A percentile compares a stretch with the other conserved stretches of the same genome.
These are phyloP conservation scores for Drosophila setifemur DNA, from an alignment of 1,140 invertebrate species.

Conservation along the genomic window DNA sequence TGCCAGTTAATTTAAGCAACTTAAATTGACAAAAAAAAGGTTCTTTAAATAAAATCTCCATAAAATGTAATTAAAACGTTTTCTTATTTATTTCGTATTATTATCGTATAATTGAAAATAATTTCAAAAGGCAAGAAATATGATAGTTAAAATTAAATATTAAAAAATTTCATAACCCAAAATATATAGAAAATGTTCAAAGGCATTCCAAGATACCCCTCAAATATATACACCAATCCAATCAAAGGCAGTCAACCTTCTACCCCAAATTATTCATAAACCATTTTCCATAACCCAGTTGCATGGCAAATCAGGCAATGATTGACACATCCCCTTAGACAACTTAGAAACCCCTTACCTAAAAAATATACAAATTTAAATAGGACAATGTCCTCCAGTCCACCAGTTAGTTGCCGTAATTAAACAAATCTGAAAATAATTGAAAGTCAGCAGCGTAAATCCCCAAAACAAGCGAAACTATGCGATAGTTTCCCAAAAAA, in stretches of 20 bases:
- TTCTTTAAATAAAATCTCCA: too few species aligned
- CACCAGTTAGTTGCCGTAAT: constrained; percentile 34
- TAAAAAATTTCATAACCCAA: too few species aligned
- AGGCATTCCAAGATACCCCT: too few species aligned
- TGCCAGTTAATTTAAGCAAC: too few species aligned
- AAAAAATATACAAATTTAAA: constrained; percentile 69
- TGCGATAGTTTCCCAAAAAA: constrained; percentile 67
- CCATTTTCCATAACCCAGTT: constrained; percentile 21
- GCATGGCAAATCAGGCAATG: constrained; percentile 52
- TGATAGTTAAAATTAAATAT: too few species aligned
- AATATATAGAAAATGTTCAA: not conserved
- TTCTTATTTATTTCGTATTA: too few species aligned
- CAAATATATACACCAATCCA: not conserved
- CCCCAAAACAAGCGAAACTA: constrained; percentile 58
- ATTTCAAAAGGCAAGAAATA: too few species aligned
- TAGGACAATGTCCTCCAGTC: constrained; percentile 3
- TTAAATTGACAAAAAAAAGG: too few species aligned
- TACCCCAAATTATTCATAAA: constrained; percentile 31
- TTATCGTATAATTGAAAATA: too few species aligned
- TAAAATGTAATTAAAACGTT: too few species aligned
- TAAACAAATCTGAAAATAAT: constrained; percentile 79
- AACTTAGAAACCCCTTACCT: constrained; percentile 32
- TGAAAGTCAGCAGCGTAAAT: constrained; percentile 72
- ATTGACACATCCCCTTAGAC: constrained; percentile 46
- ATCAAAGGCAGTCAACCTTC: not conserved